A percentile compares a stretch with the other conserved stretches of the same genome.
Evolutionary conservation across 1,140 invertebrate genomes (phyloP).

Genomic region (Cheumatopsyche charites): DNA sequence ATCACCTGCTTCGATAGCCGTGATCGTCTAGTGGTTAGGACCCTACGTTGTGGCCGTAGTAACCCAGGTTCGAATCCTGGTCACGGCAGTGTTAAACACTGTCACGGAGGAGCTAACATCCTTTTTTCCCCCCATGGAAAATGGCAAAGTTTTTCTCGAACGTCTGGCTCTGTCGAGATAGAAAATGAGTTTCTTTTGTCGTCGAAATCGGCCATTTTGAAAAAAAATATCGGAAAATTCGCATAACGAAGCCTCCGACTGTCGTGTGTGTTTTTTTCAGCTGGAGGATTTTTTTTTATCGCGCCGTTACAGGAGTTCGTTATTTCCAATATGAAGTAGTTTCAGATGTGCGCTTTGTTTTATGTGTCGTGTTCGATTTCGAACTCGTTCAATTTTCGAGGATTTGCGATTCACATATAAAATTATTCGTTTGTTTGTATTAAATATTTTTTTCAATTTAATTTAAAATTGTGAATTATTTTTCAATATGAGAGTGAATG

Average conservation of each 20-base stretch:
- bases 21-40: conserved; percentile 63
- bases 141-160: conserved; percentile 1
- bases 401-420: no score
- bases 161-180: not conserved
- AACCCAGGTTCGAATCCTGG: conserved; percentile 62
- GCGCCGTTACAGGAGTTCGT: not conserved
- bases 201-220: no score
- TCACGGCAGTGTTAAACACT: conserved; percentile 51
- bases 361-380: no score
- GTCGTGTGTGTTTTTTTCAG: not conserved
- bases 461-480: no score
- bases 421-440: no score
- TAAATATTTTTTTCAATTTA: no score
- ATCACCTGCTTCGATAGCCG: conserved; percentile 49
- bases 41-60: conserved; percentile 62
- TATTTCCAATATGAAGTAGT: no score
- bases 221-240: not conserved
- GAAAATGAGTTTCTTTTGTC: not conserved
- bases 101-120: conserved; percentile 46
- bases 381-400: no score
- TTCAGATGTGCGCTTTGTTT: no score
- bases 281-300: not conserved
- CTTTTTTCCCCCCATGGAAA: not conserved
- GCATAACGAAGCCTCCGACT: not conserved
- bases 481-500: no score